These are phyloP conservation scores for Phoxinus phoxinus DNA, from an alignment of 2,113 vertebrate genomes.

Conservation along the genomic window DNA sequence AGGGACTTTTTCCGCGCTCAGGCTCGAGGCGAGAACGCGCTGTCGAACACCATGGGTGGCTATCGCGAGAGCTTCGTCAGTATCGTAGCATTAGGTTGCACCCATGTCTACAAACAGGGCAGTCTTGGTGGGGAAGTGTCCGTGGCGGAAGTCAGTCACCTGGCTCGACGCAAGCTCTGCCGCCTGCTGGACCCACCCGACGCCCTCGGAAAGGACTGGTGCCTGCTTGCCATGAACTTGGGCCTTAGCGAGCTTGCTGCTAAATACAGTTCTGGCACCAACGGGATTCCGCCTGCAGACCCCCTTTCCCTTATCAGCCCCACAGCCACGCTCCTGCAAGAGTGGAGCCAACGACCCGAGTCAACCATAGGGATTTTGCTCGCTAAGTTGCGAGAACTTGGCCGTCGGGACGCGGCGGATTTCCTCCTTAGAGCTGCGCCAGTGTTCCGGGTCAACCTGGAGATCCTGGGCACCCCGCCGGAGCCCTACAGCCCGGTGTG, in stretches of 20 bases:
- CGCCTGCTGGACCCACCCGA: slow-evolving; percentile 94
- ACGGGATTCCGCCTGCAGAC: slow-evolving; percentile 71
- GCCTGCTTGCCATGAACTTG: slow-evolving; percentile 97
- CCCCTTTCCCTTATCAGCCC: slow-evolving; percentile 82
- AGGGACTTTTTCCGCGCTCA: slow-evolving; percentile 94
- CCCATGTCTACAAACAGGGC: slow-evolving; percentile 89
- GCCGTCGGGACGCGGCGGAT: slow-evolving; percentile 93
- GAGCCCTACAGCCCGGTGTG: slow-evolving; percentile 86
- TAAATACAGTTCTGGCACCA: slow-evolving; percentile 82
- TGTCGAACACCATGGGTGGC: slow-evolving; percentile 96
- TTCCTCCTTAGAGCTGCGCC: slow-evolving; percentile 91
- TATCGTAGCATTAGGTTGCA: slow-evolving; percentile 91
- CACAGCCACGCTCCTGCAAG: slow-evolving; percentile 85
- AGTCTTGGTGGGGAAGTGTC: slow-evolving; percentile 88
- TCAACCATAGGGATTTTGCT: slow-evolving; percentile 91
- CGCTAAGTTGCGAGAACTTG: slow-evolving; percentile 91
- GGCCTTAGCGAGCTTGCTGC: slow-evolving; percentile 93
- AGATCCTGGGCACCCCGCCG: slow-evolving; percentile 76
- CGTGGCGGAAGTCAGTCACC: slow-evolving; percentile 85
- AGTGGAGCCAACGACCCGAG: slow-evolving; percentile 85
- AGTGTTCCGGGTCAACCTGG: slow-evolving; percentile 89
- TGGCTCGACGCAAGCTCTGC: slow-evolving; percentile 90
- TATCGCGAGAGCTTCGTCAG: slow-evolving; percentile 97
- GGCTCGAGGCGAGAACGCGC: slow-evolving; percentile 85
- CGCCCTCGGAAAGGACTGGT: slow-evolving; percentile 98